phyloP scores from a whole-genome alignment of 1,140 invertebrate genomes.

The Lepidurus packardi region DNA sequence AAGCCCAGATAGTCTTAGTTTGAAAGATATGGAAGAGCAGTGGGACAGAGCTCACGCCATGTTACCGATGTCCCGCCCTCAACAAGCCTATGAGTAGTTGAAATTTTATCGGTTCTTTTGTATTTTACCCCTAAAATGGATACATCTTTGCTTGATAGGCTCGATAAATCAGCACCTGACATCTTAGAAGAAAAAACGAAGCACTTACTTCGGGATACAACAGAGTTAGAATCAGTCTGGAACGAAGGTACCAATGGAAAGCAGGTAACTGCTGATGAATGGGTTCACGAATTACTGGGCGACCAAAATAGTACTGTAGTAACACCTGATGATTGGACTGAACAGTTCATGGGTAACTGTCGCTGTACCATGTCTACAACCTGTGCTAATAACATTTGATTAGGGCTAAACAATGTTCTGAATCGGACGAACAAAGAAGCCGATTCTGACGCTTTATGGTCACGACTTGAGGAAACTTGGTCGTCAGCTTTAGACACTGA shows the following conservation, averaged over 20 bases:
- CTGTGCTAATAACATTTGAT: neutral
- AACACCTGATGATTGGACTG: neutral
- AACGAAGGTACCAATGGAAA: neutral
- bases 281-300: neutral
- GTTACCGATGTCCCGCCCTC: neutral
- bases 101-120: neutral
- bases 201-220: neutral
- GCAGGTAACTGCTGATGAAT: neutral
- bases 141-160: neutral
- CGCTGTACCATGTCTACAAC: neutral
- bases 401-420: neutral
- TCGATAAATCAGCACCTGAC: neutral
- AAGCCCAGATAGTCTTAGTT: neutral
- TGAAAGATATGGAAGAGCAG: neutral
- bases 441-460: slow-evolving; percentile 33
- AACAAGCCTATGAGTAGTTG: neutral
- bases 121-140: neutral
- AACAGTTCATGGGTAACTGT: neutral
- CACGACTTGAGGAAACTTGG: slow-evolving; percentile 30
- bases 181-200: neutral
- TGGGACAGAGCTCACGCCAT: slow-evolving; percentile 6
- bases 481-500: slow-evolving; percentile 23
- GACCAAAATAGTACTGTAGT: neutral
- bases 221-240: neutral
- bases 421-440: neutral